A percentile compares a stretch with the other conserved stretches of the same genome.
phyloP scores from a whole-genome alignment of 2,888 invertebrate species.

The Torymus aiolomorphi region DNA sequence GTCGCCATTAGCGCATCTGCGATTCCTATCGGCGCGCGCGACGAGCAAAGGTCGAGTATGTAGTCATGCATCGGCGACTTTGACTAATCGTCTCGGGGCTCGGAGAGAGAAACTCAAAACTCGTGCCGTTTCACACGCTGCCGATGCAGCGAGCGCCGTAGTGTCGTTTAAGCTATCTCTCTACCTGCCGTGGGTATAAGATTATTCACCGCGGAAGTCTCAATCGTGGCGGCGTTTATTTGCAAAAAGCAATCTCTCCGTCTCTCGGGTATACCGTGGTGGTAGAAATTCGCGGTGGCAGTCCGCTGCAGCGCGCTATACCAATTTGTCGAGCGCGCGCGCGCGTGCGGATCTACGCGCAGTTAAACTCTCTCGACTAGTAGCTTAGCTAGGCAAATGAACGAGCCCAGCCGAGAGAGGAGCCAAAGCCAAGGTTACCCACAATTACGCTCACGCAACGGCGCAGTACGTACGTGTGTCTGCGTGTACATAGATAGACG shows the following conservation, averaged over 20 bases:
- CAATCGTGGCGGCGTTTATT: constrained; percentile 10
- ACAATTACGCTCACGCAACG: constrained; percentile 64
- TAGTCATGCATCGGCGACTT: too few species aligned
- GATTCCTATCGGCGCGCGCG: constrained; percentile 2
- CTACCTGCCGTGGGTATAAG: not conserved
- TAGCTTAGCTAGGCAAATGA: constrained; percentile 47
- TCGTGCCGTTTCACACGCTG: not conserved
- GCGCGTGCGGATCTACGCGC: constrained; percentile 60
- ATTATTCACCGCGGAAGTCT: constrained; percentile 32
- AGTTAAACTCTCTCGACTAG: constrained; percentile 58
- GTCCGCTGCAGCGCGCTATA: not conserved
- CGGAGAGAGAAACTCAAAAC: not conserved
- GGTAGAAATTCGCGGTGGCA: too few species aligned
- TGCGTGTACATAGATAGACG: not conserved
- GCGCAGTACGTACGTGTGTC: too few species aligned
- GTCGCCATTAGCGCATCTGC: constrained; percentile 62
- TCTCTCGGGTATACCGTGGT: too few species aligned
- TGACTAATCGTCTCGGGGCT: too few species aligned
- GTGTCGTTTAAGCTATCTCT: too few species aligned
- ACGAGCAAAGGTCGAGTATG: too few species aligned
- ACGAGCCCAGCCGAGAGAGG: too few species aligned
- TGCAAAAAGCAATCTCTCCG: too few species aligned
- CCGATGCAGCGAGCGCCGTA: not conserved
- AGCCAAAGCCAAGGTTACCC: constrained; percentile 65
- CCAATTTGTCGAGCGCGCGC: constrained; percentile 43